Evolutionary conservation across 2,888 invertebrate genomes (phyloP).

Genomic region (Neocrepidodera transversa): DNA sequence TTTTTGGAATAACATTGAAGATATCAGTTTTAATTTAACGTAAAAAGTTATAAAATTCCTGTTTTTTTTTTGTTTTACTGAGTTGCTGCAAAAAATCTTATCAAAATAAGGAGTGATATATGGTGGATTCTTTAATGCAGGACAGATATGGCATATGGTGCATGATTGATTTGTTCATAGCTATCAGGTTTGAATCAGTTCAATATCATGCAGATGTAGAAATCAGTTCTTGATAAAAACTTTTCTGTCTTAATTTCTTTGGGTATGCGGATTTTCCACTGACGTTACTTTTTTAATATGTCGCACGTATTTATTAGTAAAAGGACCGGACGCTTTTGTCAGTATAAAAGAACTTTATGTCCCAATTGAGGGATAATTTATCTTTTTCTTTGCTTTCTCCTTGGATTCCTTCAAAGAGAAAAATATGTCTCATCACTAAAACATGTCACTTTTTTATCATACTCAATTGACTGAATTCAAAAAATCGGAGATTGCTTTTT

Average conservation of each 20-base stretch:
- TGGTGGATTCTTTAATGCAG: constrained; percentile 29
- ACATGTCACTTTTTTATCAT: constrained; percentile 1
- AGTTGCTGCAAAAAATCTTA: constrained; percentile 20
- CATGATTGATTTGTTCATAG: constrained; percentile 57
- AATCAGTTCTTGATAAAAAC: constrained; percentile 50
- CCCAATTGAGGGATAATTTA: constrained; percentile 49
- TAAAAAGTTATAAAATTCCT: too few relatives aligned
- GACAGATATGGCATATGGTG: constrained; percentile 48
- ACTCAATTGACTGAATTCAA: too few relatives aligned
- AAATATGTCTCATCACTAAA: constrained; percentile 51
- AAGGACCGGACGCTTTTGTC: constrained; percentile 57
- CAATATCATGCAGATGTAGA: constrained; percentile 52
- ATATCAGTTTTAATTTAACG: too few relatives aligned
- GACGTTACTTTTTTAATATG: constrained; percentile 58
- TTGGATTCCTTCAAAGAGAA: constrained; percentile 49
- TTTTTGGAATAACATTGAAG: too few relatives aligned
- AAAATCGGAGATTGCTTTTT: too few relatives aligned
- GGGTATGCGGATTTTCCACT: constrained; percentile 49
- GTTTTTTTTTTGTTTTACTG: too few relatives aligned
- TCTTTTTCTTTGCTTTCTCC: constrained; percentile 36
- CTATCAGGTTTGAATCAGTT: constrained; percentile 56
- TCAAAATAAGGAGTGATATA: constrained; percentile 35
- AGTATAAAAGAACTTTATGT: constrained; percentile 50
- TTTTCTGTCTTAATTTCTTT: constrained; percentile 55
- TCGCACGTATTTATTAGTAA: constrained; percentile 53